phyloP scores from a whole-genome alignment of 2,797 vertebrate genomes.

The Gymnothorax javanicus region DNA sequence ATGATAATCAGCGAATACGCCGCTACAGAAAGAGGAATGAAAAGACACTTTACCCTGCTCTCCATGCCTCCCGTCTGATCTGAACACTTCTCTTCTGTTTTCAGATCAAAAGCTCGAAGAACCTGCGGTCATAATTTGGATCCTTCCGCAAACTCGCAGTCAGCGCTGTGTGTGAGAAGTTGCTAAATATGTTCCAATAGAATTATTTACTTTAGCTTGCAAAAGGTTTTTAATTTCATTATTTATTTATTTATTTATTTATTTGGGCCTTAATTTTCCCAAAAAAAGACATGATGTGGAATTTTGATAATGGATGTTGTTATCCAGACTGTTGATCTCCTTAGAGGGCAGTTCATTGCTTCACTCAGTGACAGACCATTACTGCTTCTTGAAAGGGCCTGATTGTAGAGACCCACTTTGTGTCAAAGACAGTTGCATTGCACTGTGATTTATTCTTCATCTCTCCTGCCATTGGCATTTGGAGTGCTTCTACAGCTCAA shows the following conservation, averaged over 20 bases:
- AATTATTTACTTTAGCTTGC: conserved; percentile 49
- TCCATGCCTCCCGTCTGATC: background rate
- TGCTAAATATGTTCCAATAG: conserved; percentile 36
- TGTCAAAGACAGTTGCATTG: background rate
- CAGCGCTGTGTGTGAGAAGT: conserved; percentile 50
- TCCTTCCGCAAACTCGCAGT: conserved; percentile 61
- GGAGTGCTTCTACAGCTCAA: background rate
- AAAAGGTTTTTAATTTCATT: too few species aligned
- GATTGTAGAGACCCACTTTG: background rate
- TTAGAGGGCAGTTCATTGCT: background rate
- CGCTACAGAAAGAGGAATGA: background rate
- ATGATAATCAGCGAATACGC: background rate
- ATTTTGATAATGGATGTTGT: conserved; percentile 69
- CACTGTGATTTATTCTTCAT: background rate
- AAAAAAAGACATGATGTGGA: conserved; percentile 67
- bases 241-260: background rate
- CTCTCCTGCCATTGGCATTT: background rate
- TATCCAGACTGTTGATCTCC: conserved; percentile 52
- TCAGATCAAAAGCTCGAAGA: background rate
- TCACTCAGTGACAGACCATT: conserved; percentile 17
- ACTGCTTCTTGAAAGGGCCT: background rate
- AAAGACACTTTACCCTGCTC: background rate
- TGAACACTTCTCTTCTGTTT: background rate
- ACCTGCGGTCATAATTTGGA: background rate
- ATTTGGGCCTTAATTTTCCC: conserved; percentile 48